These are phyloP conservation scores for Sphaerophoria rueppellii DNA, from an alignment of 2,888 invertebrate genomes.

Conservation along the genomic window DNA sequence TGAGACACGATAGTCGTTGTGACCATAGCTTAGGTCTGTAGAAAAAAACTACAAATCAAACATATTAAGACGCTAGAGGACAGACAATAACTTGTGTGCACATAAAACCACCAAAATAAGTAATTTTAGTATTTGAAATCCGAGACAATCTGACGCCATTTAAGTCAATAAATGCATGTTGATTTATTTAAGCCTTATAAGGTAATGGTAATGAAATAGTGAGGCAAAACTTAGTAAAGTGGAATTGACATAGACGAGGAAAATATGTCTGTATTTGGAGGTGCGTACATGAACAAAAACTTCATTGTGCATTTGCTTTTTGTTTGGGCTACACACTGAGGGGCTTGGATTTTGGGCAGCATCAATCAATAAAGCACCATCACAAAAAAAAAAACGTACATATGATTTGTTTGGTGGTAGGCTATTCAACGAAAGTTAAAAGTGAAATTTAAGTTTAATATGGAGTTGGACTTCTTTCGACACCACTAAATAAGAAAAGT, in stretches of 20 bases:
- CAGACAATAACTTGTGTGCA: background rate
- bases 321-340: slow-evolving; percentile 22
- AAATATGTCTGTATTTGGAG: background rate
- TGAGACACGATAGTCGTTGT: background rate
- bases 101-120: slow-evolving; percentile 52
- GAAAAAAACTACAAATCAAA: background rate
- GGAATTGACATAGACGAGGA: slow-evolving; percentile 3
- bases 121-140: slow-evolving; percentile 52
- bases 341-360: background rate
- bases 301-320: slow-evolving; percentile 1
- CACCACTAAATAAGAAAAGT: no score
- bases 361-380: background rate
- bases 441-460: slow-evolving; percentile 4
- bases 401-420: background rate
- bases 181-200: slow-evolving; percentile 57
- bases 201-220: slow-evolving; percentile 67
- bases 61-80: background rate
- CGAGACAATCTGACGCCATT: slow-evolving; percentile 67
- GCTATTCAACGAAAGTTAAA: slow-evolving; percentile 16
- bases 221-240: slow-evolving; percentile 23
- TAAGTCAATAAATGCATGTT: slow-evolving; percentile 56
- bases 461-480: background rate
- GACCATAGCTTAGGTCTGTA: background rate
- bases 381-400: background rate
- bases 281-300: background rate